Evolutionary conservation across 2,797 vertebrate species (phyloP).

Genomic region (Sitta carolinensis): DNA sequence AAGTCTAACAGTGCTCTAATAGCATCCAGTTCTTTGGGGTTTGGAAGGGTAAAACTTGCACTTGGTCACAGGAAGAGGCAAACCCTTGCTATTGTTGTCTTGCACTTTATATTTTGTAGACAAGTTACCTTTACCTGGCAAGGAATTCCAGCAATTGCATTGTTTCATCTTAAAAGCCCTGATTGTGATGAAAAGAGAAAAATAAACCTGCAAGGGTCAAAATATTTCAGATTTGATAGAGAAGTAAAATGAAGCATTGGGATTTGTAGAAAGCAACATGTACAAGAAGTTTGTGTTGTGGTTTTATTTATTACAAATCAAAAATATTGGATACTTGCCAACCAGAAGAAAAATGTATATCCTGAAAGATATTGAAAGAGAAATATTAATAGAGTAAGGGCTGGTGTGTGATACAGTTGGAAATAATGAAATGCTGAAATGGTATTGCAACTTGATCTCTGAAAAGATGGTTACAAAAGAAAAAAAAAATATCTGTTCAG

Average conservation of each 20-base stretch:
- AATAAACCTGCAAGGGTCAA: background rate
- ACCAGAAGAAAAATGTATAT: background rate
- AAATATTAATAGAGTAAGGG: background rate
- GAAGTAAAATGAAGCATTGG: background rate
- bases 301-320: background rate
- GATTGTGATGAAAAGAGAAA: background rate
- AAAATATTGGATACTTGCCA: background rate
- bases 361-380: background rate
- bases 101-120: background rate
- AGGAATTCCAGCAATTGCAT: background rate
- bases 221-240: background rate
- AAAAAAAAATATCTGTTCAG: background rate
- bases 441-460: background rate
- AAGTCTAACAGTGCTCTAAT: accelerated
- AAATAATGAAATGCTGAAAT: background rate
- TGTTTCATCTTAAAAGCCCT: background rate
- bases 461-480: background rate
- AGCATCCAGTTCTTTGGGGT: background rate
- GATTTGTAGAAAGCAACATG: background rate
- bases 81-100: background rate
- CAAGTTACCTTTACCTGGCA: background rate
- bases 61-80: background rate
- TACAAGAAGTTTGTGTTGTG: background rate
- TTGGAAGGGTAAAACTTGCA: background rate
- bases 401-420: background rate